Percentiles rank a stretch among this genome's conserved stretches.
Evolutionary conservation across 2,797 vertebrate species (phyloP).

Genomic region (Myotis planiceps): DNA sequence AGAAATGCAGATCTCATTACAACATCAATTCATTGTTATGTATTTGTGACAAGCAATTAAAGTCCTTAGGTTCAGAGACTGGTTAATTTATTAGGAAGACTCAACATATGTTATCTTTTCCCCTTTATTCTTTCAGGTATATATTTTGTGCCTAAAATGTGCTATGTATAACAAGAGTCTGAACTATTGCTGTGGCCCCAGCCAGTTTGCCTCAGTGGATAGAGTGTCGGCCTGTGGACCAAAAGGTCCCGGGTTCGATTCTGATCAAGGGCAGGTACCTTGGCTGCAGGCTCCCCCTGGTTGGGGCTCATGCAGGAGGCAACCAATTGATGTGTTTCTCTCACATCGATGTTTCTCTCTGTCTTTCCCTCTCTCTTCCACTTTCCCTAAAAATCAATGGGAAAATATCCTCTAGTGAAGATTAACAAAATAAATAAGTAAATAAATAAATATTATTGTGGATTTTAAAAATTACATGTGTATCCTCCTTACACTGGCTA

Average conservation of each 20-base stretch:
- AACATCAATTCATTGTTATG: neutral
- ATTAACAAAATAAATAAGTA: too few relatives aligned
- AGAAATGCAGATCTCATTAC: neutral
- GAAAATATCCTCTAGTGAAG: too few relatives aligned
- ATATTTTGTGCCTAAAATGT: neutral
- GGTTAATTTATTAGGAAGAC: neutral
- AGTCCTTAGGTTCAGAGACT: neutral
- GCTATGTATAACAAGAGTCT: neutral
- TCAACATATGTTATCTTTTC: neutral
- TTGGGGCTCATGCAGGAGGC: too few relatives aligned
- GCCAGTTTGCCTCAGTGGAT: too few relatives aligned
- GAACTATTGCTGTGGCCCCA: neutral
- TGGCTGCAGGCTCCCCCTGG: too few relatives aligned
- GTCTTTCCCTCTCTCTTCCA: too few relatives aligned
- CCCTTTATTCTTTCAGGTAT: neutral
- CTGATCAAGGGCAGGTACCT: too few relatives aligned
- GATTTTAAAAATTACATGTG: neutral
- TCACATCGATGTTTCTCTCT: too few relatives aligned
- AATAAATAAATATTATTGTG: neutral
- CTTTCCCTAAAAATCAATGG: too few relatives aligned
- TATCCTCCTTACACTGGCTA: neutral
- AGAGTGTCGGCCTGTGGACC: too few relatives aligned
- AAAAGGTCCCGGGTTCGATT: too few relatives aligned
- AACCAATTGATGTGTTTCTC: too few relatives aligned
- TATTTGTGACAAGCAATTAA: neutral